Base-by-base conservation (phyloP, 1,140 invertebrate genomes). In the Macrocentrus cingulum region DNA sequence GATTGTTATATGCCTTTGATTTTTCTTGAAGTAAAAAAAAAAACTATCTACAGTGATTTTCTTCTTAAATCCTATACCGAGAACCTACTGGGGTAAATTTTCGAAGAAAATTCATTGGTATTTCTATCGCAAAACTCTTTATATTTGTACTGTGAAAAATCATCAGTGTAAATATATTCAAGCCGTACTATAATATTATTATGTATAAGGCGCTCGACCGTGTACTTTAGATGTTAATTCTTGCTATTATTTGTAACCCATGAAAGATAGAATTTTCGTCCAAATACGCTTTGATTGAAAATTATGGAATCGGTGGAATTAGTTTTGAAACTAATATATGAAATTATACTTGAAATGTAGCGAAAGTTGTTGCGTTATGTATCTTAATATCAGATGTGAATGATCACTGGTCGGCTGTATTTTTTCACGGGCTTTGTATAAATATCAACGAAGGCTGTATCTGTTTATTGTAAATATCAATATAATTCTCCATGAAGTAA, bases 371-470 rank as follows among this genome's bases (percentile, higher is more conserved):
- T n/a, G n/a, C 41, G 41, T 52, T 60, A 44, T 48, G 48, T 36
- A 49, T 48, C 54, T 25, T 36, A 56, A 15, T 48, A 49, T 48
- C 44, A 37, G 36, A 39, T 39, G 48, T 56, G 23, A 39, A 56
- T 39, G 44, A 62, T 34, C 49, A 62, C 58, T 51, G 51, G 37
- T 62, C 69, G 67, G 67, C 69, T 73, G 70, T 80, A 80, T 80
- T 80, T 80, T 80, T 80, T 77, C 77, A 80, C 76, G 74, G 70
- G 77, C 67, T 69, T 75, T 76, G 71, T 80, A 77, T 73, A 77
- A 77, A 78, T 75, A 75, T 67, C 49, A 60, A 68, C 63, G 58
- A 71, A 62, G 68, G 53, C 63, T 67, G 68, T 69, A 71, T 72
- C 70, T 66, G 61, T 67, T 61, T 56, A 32, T 61, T 66, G 61